Evolutionary conservation across 2,888 invertebrate species (phyloP).

Genomic region (Julus scanicus): DNA sequence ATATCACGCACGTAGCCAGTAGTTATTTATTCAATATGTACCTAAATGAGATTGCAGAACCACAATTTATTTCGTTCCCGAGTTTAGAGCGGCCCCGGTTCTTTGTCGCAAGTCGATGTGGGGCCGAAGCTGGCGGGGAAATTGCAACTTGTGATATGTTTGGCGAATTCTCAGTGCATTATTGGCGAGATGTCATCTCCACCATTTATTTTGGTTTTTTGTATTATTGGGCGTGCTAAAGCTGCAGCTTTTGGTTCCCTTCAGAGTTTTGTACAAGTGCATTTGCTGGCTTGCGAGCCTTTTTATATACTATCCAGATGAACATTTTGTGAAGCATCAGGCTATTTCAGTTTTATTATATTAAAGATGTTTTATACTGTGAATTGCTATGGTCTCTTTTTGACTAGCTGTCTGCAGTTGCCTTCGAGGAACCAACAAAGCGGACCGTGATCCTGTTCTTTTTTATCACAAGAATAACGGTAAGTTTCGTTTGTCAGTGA

Average conservation of each 20-base stretch:
- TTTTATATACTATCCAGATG: conserved; percentile 10
- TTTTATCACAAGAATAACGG: too few species aligned
- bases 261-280: conserved; percentile 22
- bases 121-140: neutral
- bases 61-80: neutral
- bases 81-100: neutral
- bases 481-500: too few species aligned
- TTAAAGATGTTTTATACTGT: conserved; percentile 21
- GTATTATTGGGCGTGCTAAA: conserved; percentile 19
- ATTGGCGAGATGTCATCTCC: neutral
- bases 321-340: conserved; percentile 33
- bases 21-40: neutral
- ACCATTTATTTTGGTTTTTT: neutral
- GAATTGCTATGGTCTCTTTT: neutral
- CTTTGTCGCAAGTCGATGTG: neutral
- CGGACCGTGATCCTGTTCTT: too few species aligned
- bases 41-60: neutral
- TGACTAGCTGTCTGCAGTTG: neutral
- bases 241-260: conserved; percentile 12
- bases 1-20: neutral
- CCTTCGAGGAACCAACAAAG: neutral
- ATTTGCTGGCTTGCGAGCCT: conserved; percentile 27
- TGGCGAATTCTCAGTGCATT: conserved; percentile 27
- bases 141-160: conserved; percentile 13
- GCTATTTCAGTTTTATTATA: conserved; percentile 26